Evolutionary conservation across 2,113 vertebrate genomes (phyloP).

Genomic region (Cyrtonyx montezumae): DNA sequence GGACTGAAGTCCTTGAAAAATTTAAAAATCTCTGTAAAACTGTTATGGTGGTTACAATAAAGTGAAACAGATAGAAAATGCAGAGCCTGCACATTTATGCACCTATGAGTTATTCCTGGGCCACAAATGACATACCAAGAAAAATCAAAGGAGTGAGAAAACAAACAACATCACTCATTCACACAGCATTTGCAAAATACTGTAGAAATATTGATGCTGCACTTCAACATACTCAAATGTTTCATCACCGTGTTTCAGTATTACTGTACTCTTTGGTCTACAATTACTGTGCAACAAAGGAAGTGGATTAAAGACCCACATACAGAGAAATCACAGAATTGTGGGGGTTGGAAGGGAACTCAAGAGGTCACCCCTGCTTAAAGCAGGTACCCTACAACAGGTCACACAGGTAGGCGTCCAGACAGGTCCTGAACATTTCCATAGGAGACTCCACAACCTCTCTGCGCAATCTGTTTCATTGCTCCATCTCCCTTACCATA

Average conservation of each 20-base stretch:
- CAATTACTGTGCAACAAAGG: background rate
- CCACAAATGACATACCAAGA: background rate
- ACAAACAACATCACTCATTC: background rate
- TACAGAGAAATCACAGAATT: too few species aligned
- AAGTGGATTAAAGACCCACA: background rate
- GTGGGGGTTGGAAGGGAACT: too few species aligned
- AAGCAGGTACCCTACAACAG: too few species aligned
- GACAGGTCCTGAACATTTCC: too few species aligned
- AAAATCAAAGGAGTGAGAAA: constrained; percentile 24
- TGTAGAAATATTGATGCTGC: constrained; percentile 30
- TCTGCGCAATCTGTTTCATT: too few species aligned
- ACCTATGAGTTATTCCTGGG: constrained; percentile 10
- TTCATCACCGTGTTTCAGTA: background rate
- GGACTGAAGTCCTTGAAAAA: background rate
- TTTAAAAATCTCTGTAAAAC: background rate
- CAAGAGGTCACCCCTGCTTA: too few species aligned
- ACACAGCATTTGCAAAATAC: background rate
- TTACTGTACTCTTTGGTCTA: background rate
- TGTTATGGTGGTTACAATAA: accelerated
- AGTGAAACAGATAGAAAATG: background rate
- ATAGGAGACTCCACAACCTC: too few species aligned
- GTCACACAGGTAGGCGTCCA: too few species aligned
- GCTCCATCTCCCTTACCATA: too few species aligned
- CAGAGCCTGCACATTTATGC: background rate
- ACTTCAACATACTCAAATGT: background rate